Conservation (phyloP, 1,140 invertebrate genomes). For the Macrotrachela quadricornifera region DNA sequence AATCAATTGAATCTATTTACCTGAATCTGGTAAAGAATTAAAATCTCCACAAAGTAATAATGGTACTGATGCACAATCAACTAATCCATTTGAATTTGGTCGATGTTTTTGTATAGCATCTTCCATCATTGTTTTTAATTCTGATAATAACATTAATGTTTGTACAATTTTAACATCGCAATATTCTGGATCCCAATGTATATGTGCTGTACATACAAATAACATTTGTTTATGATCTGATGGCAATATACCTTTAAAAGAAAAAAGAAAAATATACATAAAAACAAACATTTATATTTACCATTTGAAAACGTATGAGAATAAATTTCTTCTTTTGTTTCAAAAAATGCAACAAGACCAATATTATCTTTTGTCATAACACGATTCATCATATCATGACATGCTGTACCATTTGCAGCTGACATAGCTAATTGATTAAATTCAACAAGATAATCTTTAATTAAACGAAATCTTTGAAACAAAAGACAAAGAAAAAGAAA, state of each 20-base stretch:
- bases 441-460: slow-evolving; percentile 82
- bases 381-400: slow-evolving; percentile 72
- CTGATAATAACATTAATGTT: slow-evolving; percentile 94
- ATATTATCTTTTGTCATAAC: slow-evolving; percentile 99
- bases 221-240: slow-evolving; percentile 26
- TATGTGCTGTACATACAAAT: slow-evolving; percentile 87
- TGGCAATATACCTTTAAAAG: too few relatives aligned
- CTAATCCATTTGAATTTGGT: too few relatives aligned
- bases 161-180: slow-evolving; percentile 99
- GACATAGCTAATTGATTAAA: slow-evolving; percentile 96
- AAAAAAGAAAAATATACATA: too few relatives aligned
- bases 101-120: too few relatives aligned
- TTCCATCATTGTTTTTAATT: slow-evolving; percentile 31
- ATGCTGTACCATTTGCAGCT: slow-evolving; percentile 64
- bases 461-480: slow-evolving; percentile 55
- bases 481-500: background rate
- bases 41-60: slow-evolving; percentile 89
- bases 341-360: slow-evolving; percentile 71
- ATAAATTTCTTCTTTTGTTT: slow-evolving; percentile 22
- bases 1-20: too few relatives aligned
- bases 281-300: too few relatives aligned
- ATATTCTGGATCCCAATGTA: slow-evolving; percentile 98
- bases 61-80: slow-evolving; percentile 37
- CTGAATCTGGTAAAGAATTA: slow-evolving; percentile 90
- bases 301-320: too few relatives aligned